Percentiles rank a stretch among this genome's conserved stretches.
Conservation (phyloP, 2,888 invertebrate genomes). For the Limnephilus rhombicus region DNA sequence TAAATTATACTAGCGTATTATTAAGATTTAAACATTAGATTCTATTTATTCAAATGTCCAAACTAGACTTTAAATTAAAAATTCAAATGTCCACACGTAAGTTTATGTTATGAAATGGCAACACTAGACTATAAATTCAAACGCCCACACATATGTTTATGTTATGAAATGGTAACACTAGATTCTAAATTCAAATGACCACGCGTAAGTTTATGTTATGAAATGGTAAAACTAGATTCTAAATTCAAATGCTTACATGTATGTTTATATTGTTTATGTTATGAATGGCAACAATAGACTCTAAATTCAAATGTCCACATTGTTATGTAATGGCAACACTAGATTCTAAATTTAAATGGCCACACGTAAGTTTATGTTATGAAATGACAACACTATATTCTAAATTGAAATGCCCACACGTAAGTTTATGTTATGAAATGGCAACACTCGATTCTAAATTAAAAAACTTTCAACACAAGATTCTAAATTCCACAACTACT, state of each 20-base stretch:
- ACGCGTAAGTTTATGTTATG: not conserved
- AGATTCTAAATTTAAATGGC: not conserved
- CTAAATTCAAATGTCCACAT: not conserved
- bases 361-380: not conserved
- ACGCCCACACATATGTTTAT: not conserved
- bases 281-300: not conserved
- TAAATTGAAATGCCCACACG: conserved; percentile 4
- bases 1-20: not conserved
- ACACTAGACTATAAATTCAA: not conserved
- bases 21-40: not conserved
- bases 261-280: not conserved
- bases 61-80: too few species aligned
- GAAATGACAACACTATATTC: not conserved
- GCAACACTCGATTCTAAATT: not conserved
- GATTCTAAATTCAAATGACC: not conserved
- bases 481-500: conserved; percentile 7
- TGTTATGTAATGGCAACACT: not conserved
- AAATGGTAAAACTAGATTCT: not conserved
- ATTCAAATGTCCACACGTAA: not conserved
- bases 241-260: not conserved
- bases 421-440: not conserved
- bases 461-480: not conserved
- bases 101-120: not conserved
- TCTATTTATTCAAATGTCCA: too few species aligned
- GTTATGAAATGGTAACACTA: not conserved